A percentile compares a stretch with the other conserved stretches of the same genome.
Conservation (phyloP, 2,113 vertebrate genomes). For the Astatotilapia flaviijosephi region DNA sequence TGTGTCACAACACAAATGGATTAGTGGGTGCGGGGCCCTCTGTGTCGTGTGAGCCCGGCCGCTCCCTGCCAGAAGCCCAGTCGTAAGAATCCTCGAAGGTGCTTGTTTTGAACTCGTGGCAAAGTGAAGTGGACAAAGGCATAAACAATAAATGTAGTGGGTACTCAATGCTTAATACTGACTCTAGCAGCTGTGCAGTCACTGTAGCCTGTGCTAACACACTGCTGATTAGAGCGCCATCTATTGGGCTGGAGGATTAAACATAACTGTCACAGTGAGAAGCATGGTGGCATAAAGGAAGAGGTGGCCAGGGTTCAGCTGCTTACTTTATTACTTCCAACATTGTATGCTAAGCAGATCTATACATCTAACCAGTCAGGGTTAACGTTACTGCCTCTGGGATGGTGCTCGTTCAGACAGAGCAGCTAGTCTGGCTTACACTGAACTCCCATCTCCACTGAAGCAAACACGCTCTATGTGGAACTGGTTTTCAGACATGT, state of each 20-base stretch:
- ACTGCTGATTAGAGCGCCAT: neutral
- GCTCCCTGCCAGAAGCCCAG: slow-evolving; percentile 83
- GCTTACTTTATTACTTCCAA: neutral
- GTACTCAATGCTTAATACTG: neutral
- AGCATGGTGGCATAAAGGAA: neutral
- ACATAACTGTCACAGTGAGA: neutral
- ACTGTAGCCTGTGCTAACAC: neutral
- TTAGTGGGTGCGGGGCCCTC: slow-evolving; percentile 26
- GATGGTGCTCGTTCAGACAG: neutral
- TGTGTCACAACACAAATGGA: slow-evolving; percentile 65
- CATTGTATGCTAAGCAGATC: neutral
- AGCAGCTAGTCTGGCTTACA: neutral
- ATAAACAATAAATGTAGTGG: neutral
- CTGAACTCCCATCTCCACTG: neutral
- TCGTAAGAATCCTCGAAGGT: slow-evolving; percentile 54
- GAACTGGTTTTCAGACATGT: neutral
- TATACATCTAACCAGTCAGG: neutral
- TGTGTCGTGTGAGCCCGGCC: slow-evolving; percentile 71
- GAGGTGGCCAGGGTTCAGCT: neutral
- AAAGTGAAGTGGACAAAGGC: neutral
- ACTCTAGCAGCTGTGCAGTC: neutral
- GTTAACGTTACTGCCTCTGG: neutral
- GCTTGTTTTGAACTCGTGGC: neutral
- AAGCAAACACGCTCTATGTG: neutral
- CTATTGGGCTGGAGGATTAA: neutral